A percentile compares a stretch with the other conserved stretches of the same genome.
Evolutionary conservation across 1,140 invertebrate species (phyloP).

Genomic region (Platyscapa corneri): DNA sequence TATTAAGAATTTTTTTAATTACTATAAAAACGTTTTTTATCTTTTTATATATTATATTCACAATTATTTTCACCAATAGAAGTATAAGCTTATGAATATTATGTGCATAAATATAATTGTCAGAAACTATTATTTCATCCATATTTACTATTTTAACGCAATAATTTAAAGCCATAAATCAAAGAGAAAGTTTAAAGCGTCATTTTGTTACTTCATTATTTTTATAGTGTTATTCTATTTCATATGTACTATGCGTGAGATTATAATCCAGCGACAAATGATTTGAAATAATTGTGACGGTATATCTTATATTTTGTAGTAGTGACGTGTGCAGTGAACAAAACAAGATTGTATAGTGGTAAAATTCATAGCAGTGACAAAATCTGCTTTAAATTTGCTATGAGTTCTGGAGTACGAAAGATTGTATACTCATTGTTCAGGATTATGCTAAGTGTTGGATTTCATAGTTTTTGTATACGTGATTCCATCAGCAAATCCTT

Average conservation of each 20-base stretch:
- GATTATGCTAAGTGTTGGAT: slow-evolving; percentile 44
- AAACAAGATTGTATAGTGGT: not conserved
- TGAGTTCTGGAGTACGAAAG: not conserved
- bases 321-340: not conserved
- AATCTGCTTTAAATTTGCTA: slow-evolving; percentile 21
- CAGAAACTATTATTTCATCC: not conserved
- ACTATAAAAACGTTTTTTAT: not conserved
- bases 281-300: not conserved
- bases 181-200: not conserved
- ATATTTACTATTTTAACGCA: not conserved
- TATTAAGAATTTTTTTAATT: not conserved
- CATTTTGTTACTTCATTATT: not conserved
- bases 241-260: not conserved
- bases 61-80: not conserved
- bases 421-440: slow-evolving; percentile 46
- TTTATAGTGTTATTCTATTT: not conserved
- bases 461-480: slow-evolving; percentile 23
- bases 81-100: not conserved
- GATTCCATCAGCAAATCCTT: slow-evolving; percentile 32
- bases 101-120: not conserved
- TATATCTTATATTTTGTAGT: not conserved
- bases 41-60: not conserved
- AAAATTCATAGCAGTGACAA: slow-evolving; percentile 1
- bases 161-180: not conserved
- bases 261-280: not conserved